Evolutionary conservation across 2,888 invertebrate species (phyloP), one percentile per base, ranked within the genome.

Genomic region (Lobophora halterata): DNA sequence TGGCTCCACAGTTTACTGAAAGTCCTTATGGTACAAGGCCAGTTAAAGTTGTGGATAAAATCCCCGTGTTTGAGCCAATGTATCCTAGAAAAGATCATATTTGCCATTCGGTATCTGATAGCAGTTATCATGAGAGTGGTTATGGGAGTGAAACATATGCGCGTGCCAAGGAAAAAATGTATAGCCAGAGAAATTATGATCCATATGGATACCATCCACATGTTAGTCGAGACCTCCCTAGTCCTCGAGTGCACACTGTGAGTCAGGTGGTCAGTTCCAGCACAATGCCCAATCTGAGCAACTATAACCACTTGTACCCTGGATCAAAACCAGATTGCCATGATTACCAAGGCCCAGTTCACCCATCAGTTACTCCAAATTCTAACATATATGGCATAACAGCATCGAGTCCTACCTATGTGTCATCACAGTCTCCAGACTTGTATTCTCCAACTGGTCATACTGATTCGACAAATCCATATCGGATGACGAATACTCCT

Each of bases 201-300:
- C 54, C 74, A 19, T 87, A 81, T 55, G 78, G 73, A 47, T 85
- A 83, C 58, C 81, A 85, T 55, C 65, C 78, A 19, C 82, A 81
- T 55, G 74, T 69, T 18, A 72, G 64, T 46, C 66, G 75, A 50
- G 78, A 83, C 49, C 46, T 79, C 40, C 63, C 73, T 39, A 80
- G 70, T 54, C 73, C 85, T 35, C 72, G 81, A 63, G 61, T 86
- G 27, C 83, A 80, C 44, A 83, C 86, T 46, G 79, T 86, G 28
- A 85, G 85, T 55, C 86, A 86, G 60, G 80, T 82, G 36, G 87
- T 87, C 24, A 79, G 79, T 58, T 86, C 87, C 35, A 82, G 77
- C 48, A 87, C 86, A 49, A 87, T 87, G 87, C 87, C 88, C 53
- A 87, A 88, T 67, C 68, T 87, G 57, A 82, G 80, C 58, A 74